These are phyloP conservation scores for Paramormyrops kingsleyae DNA, from an alignment of 2,113 vertebrate species.

Conservation along the genomic window DNA sequence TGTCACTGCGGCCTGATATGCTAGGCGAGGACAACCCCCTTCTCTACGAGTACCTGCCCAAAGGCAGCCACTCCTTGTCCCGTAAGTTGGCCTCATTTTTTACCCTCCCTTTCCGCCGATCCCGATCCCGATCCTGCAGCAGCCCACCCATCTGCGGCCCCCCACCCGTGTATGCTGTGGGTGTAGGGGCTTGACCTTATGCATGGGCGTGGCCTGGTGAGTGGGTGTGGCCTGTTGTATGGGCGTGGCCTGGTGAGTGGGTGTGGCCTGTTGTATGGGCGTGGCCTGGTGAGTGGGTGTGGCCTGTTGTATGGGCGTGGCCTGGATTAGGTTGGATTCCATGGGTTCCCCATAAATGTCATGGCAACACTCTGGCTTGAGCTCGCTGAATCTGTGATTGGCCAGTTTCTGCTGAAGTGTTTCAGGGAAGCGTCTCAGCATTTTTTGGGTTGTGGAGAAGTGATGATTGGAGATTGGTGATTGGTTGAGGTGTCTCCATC, in stretches of 20 bases:
- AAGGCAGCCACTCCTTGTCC: constrained; percentile 84
- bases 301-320: background rate
- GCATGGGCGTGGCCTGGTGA: background rate
- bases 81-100: constrained; percentile 70
- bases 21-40: constrained; percentile 87
- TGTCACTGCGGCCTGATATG: constrained; percentile 88
- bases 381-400: background rate
- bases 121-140: background rate
- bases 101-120: constrained; percentile 24
- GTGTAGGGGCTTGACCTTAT: background rate
- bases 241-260: background rate
- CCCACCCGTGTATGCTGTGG: background rate
- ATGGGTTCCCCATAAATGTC: background rate
- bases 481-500: background rate
- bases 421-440: background rate
- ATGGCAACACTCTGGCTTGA: background rate
- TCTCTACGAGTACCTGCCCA: constrained; percentile 93
- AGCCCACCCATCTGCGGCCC: background rate
- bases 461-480: background rate
- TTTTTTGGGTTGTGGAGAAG: background rate
- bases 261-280: background rate
- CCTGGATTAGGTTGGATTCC: background rate
- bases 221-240: background rate
- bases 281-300: background rate
- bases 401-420: background rate